These are phyloP conservation scores for Ophion ellenae DNA, from an alignment of 2,888 invertebrate genomes.

Conservation along the genomic window DNA sequence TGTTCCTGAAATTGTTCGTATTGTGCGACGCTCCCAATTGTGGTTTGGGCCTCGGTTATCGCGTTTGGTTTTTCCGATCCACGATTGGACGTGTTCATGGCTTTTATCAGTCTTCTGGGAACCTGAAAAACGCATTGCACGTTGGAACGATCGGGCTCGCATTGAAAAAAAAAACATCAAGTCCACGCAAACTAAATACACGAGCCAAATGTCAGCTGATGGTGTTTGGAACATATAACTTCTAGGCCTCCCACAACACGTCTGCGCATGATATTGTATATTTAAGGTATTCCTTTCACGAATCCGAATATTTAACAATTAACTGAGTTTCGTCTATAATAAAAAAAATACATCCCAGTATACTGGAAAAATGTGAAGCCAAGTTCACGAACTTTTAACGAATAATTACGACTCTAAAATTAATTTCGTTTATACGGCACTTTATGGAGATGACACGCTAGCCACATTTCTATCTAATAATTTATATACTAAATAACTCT, in stretches of 20 bases:
- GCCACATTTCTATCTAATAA: no score
- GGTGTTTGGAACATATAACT: background rate
- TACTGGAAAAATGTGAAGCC: no score
- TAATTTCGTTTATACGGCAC: no score
- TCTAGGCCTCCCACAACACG: background rate
- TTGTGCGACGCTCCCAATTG: slow-evolving; percentile 68
- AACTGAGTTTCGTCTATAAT: no score
- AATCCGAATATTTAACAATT: no score
- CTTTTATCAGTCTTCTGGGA: slow-evolving; percentile 58
- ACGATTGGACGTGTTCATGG: slow-evolving; percentile 52
- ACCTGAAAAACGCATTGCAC: slow-evolving; percentile 43
- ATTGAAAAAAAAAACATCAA: no score
- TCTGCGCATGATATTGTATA: background rate
- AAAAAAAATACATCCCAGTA: no score
- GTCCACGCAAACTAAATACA: background rate
- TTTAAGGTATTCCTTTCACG: no score
- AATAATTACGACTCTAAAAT: no score
- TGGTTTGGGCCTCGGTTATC: slow-evolving; percentile 56
- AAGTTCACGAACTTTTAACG: no score
- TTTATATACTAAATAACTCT: no score
- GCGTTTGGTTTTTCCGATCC: slow-evolving; percentile 40
- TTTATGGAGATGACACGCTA: no score
- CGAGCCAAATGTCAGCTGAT: background rate
- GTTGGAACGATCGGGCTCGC: background rate
- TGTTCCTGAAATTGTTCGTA: slow-evolving; percentile 84